Conservation (phyloP, 1,140 invertebrate species). For the Pogonus chalceus region DNA sequence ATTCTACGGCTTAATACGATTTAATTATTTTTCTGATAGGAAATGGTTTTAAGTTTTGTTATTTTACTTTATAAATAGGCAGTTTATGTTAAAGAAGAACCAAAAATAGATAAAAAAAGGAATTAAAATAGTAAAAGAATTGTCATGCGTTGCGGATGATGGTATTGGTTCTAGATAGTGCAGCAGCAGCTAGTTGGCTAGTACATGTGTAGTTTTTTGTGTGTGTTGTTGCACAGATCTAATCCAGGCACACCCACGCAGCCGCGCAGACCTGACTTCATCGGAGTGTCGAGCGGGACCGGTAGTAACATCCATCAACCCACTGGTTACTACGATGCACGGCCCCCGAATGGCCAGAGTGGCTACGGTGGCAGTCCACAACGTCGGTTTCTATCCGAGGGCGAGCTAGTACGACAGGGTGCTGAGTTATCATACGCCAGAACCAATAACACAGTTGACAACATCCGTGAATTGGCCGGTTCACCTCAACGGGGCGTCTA, state of each 20-base stretch:
- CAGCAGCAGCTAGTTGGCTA: slow-evolving; percentile 6
- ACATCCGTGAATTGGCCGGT: slow-evolving; percentile 67
- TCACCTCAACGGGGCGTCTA: slow-evolving; percentile 75
- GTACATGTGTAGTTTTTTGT: slow-evolving; percentile 22
- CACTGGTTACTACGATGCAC: slow-evolving; percentile 29
- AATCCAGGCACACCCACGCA: slow-evolving; percentile 83
- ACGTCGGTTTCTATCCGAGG: slow-evolving; percentile 74
- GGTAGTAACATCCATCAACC: slow-evolving; percentile 34
- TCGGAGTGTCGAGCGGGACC: slow-evolving; percentile 48
- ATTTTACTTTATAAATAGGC: too few species aligned
- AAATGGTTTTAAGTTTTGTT: too few species aligned
- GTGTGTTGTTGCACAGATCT: slow-evolving; percentile 51
- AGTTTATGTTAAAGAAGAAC: too few species aligned
- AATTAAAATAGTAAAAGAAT: too few species aligned
- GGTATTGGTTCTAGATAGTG: too few species aligned
- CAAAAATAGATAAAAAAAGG: too few species aligned
- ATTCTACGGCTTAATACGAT: too few species aligned
- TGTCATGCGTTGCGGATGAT: too few species aligned
- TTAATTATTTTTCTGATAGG: too few species aligned
- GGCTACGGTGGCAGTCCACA: slow-evolving; percentile 55
- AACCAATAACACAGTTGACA: slow-evolving; percentile 52
- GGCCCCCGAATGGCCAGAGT: slow-evolving; percentile 23
- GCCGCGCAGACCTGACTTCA: slow-evolving; percentile 73
- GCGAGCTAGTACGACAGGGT: slow-evolving; percentile 66
- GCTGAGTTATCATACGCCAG: slow-evolving; percentile 42